Evolutionary conservation across 2,888 invertebrate genomes (phyloP).

Genomic region (Eupelmus urozonus): DNA sequence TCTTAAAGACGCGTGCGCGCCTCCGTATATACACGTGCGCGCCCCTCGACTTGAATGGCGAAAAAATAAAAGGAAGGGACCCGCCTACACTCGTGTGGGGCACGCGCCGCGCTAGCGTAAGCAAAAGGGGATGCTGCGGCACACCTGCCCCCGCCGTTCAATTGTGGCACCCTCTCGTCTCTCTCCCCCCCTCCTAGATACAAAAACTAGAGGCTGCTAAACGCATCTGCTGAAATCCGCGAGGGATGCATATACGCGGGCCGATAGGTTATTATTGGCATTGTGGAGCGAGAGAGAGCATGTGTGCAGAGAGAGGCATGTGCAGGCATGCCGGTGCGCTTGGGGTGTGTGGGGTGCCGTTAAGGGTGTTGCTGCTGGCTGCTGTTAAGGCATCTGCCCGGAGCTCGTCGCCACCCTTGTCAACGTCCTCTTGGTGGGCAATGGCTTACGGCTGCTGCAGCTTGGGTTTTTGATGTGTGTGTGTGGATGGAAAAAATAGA

Average conservation of each 20-base stretch:
- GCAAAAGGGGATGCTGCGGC: constrained; percentile 59
- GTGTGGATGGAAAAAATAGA: not conserved
- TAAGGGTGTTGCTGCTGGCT: constrained; percentile 31
- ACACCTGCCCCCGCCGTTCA: constrained; percentile 74
- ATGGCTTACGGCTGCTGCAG: no score
- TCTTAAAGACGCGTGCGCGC: constrained; percentile 44
- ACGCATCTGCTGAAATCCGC: constrained; percentile 76
- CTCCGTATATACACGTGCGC: constrained; percentile 60
- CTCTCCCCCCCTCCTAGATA: constrained; percentile 65
- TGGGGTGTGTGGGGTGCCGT: constrained; percentile 61
- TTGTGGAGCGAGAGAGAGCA: constrained; percentile 64
- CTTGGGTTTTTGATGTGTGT: no score
- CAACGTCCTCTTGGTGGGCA: constrained; percentile 36
- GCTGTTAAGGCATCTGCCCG: constrained; percentile 69
- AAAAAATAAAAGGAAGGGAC: constrained; percentile 60
- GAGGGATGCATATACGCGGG: constrained; percentile 68
- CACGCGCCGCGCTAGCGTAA: constrained; percentile 75
- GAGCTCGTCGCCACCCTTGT: constrained; percentile 63
- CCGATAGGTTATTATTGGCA: constrained; percentile 76
- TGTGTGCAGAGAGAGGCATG: constrained; percentile 42
- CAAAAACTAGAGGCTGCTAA: constrained; percentile 60
- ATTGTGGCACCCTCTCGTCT: constrained; percentile 70
- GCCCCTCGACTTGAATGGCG: constrained; percentile 49
- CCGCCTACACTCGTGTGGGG: constrained; percentile 77
- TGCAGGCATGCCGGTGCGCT: constrained; percentile 24